Percentiles rank a stretch among this genome's conserved stretches.
Conservation (phyloP, 1,140 invertebrate genomes). For the Meloidogyne exigua region DNA sequence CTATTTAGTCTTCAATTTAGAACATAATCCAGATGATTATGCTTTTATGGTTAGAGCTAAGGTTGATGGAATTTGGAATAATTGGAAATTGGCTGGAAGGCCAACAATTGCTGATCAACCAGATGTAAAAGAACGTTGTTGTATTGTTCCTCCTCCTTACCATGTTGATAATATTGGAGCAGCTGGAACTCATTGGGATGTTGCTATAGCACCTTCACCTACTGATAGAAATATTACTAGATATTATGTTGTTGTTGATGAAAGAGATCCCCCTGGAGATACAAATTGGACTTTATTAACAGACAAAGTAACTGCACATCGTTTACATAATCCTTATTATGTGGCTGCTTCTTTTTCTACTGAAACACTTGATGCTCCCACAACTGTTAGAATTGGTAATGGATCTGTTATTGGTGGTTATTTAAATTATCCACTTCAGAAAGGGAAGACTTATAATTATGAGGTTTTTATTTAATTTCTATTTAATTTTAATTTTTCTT, state of each 20-base stretch:
- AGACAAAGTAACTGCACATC: slow-evolving; percentile 62
- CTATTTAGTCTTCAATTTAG: slow-evolving; percentile 63
- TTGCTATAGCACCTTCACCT: slow-evolving; percentile 54
- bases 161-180: slow-evolving; percentile 58
- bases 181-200: slow-evolving; percentile 57
- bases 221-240: slow-evolving; percentile 60
- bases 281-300: slow-evolving; percentile 63
- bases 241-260: slow-evolving; percentile 63
- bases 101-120: slow-evolving; percentile 46
- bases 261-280: slow-evolving; percentile 61
- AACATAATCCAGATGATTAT: slow-evolving; percentile 53
- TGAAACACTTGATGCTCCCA: slow-evolving; percentile 52
- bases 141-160: slow-evolving; percentile 63
- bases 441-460: slow-evolving; percentile 64
- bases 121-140: slow-evolving; percentile 58
- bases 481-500: not conserved
- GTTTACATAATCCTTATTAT: slow-evolving; percentile 59
- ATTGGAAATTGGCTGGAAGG: slow-evolving; percentile 58
- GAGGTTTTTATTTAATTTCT: slow-evolving; percentile 29
- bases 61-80: slow-evolving; percentile 62
- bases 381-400: slow-evolving; percentile 54
- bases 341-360: slow-evolving; percentile 58
- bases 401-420: slow-evolving; percentile 62
- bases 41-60: slow-evolving; percentile 58
- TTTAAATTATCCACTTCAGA: slow-evolving; percentile 60